Conservation (phyloP, 2,113 vertebrate genomes). For the Tyrannus savana region DNA sequence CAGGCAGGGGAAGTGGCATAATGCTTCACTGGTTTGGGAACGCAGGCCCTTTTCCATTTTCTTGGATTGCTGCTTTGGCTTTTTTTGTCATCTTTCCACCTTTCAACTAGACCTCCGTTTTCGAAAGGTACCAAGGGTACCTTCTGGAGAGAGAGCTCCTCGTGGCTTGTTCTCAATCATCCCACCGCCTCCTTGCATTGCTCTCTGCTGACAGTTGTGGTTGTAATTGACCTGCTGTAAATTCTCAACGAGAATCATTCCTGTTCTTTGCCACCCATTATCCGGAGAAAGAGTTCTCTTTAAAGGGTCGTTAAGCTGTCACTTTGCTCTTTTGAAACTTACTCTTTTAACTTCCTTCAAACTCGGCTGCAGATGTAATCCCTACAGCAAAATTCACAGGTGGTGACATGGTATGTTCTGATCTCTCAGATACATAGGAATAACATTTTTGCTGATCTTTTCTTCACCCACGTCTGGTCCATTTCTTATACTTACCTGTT, state of each 20-base stretch:
- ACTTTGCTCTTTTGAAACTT: constrained; percentile 33
- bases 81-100: not conserved
- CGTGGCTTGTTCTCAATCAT: not conserved
- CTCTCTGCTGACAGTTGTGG: constrained; percentile 28
- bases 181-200: not conserved
- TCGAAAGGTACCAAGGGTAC: not conserved
- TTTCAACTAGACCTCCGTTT: not conserved
- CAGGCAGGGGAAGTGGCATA: not conserved
- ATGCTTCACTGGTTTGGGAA: not conserved
- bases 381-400: constrained; percentile 42
- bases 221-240: constrained; percentile 53
- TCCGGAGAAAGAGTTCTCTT: constrained; percentile 15
- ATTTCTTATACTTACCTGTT: not conserved
- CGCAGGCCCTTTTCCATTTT: not conserved
- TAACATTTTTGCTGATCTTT: not conserved
- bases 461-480: not conserved
- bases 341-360: constrained; percentile 18
- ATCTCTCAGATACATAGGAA: not conserved
- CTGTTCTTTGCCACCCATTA: constrained; percentile 32
- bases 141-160: not conserved
- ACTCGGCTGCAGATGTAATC: constrained; percentile 20
- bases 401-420: not conserved
- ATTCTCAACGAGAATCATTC: constrained; percentile 7
- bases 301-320: constrained; percentile 34
- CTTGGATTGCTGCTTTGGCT: not conserved